Percentiles rank a stretch among this genome's conserved stretches.
These are phyloP conservation scores for Acanthosepion lycidas DNA, from an alignment of 2,888 invertebrate genomes.

Conservation along the genomic window DNA sequence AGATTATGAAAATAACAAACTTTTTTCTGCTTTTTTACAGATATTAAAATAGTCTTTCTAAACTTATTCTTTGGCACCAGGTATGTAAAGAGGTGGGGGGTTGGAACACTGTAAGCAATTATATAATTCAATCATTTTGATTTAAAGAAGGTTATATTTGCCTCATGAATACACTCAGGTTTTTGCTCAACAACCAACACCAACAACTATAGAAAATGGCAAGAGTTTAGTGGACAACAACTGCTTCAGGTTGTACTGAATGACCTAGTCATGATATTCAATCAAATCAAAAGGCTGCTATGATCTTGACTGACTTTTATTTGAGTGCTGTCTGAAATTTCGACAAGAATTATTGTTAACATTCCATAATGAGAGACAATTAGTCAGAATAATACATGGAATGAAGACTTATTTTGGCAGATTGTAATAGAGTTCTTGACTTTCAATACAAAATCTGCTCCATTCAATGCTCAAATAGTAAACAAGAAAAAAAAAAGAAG, in stretches of 20 bases:
- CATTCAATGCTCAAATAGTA: neutral
- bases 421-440: neutral
- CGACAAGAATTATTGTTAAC: neutral
- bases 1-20: no score
- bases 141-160: neutral
- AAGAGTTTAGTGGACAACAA: neutral
- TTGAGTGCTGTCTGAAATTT: neutral
- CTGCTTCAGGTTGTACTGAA: neutral
- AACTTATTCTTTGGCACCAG: neutral
- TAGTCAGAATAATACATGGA: neutral
- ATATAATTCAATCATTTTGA: neutral
- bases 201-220: constrained; percentile 14
- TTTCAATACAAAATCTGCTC: neutral
- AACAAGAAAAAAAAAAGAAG: neutral
- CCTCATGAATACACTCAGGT: neutral
- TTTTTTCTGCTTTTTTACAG: no score
- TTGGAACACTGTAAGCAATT: neutral
- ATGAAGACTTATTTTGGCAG: neutral
- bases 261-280: neutral
- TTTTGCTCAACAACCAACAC: neutral
- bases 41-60: no score
- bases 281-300: neutral
- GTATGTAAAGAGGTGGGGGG: neutral
- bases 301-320: neutral
- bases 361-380: constrained; percentile 24